Conservation (phyloP, 2,797 vertebrate species). For the Pristis pectinata region DNA sequence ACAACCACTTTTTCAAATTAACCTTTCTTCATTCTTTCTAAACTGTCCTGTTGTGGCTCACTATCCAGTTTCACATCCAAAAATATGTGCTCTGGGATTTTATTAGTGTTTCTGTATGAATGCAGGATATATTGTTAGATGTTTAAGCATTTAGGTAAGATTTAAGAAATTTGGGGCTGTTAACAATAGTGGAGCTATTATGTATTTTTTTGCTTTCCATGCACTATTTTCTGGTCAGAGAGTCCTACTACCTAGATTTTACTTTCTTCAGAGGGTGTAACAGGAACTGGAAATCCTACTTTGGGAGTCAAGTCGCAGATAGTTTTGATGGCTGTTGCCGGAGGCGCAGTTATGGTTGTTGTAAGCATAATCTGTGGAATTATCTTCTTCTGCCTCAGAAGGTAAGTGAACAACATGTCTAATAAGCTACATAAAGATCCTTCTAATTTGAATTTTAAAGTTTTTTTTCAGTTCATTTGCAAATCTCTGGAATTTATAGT, state of each 20-base stretch:
- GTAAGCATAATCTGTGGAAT: slow-evolving; percentile 35
- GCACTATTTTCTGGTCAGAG: slow-evolving; percentile 17
- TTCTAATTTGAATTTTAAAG: neutral
- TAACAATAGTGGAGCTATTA: slow-evolving; percentile 18
- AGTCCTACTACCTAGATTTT: slow-evolving; percentile 33
- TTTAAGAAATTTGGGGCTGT: neutral
- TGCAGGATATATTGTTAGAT: neutral
- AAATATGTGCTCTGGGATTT: neutral
- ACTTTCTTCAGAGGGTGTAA: slow-evolving; percentile 30
- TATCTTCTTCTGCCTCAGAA: slow-evolving; percentile 28
- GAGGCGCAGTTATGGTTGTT: slow-evolving; percentile 20
- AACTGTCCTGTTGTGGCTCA: neutral
- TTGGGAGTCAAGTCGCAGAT: slow-evolving; percentile 35
- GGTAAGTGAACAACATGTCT: neutral
- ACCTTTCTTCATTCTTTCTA: neutral
- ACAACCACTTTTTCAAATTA: neutral
- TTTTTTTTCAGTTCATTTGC: neutral
- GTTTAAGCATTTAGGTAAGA: neutral
- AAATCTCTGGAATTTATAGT: neutral
- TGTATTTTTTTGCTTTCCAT: slow-evolving; percentile 22
- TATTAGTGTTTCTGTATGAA: neutral
- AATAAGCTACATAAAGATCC: neutral
- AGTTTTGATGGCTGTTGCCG: slow-evolving; percentile 34
- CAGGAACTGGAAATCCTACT: neutral
- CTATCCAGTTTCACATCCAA: neutral